Conservation (phyloP, 2,113 vertebrate species). For the Hirundichthys speculiger region DNA sequence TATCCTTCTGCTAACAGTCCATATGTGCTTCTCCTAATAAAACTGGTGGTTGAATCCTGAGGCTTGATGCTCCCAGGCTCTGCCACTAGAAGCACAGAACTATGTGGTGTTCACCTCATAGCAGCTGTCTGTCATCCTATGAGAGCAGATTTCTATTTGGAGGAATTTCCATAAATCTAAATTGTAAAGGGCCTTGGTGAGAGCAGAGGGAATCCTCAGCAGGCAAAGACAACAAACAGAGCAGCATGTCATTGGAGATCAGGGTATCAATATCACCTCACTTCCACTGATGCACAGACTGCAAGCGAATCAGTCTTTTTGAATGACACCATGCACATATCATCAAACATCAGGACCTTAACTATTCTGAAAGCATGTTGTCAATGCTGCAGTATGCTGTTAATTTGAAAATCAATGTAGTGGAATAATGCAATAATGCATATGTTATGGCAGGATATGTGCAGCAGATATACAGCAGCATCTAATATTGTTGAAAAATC, state of each 20-base stretch:
- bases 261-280: constrained; percentile 56
- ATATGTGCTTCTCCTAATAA: constrained; percentile 18
- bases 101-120: constrained; percentile 71
- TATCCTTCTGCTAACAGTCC: constrained; percentile 17
- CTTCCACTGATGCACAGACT: constrained; percentile 31
- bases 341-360: constrained; percentile 40
- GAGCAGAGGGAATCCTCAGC: constrained; percentile 45
- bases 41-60: constrained; percentile 38
- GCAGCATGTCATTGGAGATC: constrained; percentile 51
- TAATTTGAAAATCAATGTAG: too few relatives aligned
- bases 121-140: constrained; percentile 84
- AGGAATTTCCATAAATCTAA: constrained; percentile 82
- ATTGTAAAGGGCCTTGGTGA: constrained; percentile 74
- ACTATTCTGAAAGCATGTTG: too few relatives aligned
- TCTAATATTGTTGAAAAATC: too few relatives aligned
- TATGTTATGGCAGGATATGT: too few relatives aligned
- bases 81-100: constrained; percentile 7
- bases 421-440: too few relatives aligned
- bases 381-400: too few relatives aligned
- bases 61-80: constrained; percentile 31
- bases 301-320: constrained; percentile 45
- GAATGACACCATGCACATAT: constrained; percentile 55
- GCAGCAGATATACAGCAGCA: too few relatives aligned
- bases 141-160: constrained; percentile 83
- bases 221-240: constrained; percentile 56